Conservation (phyloP, 2,113 vertebrate species). For the Otus sunia region DNA sequence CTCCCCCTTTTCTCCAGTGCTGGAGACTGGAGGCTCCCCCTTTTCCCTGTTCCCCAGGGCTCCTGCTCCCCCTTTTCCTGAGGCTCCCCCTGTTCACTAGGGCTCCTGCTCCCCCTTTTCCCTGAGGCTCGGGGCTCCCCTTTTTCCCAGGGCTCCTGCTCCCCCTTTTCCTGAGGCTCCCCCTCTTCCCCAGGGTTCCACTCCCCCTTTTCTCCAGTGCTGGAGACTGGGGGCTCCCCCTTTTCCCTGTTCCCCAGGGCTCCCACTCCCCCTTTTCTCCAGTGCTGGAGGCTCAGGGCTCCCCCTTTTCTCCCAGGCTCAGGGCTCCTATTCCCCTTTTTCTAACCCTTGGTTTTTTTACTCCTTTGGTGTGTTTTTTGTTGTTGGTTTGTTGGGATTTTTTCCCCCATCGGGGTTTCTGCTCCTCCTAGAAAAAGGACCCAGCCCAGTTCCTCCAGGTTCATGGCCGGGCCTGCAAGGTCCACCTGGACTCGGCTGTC, state of each 20-base stretch:
- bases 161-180: neutral
- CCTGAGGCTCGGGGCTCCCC: neutral
- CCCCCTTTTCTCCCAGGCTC: neutral
- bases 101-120: neutral
- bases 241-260: too few species aligned
- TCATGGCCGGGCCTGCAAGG: slow-evolving; percentile 92
- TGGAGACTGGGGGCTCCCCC: too few species aligned
- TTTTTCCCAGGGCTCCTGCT: neutral
- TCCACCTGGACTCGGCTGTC: slow-evolving; percentile 91
- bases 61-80: too few species aligned
- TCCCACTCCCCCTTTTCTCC: neutral
- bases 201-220: too few species aligned
- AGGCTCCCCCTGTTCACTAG: too few species aligned
- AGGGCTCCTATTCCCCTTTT: neutral
- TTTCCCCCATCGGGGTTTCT: neutral
- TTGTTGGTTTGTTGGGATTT: neutral
- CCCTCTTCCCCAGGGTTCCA: too few species aligned
- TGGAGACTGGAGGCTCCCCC: too few species aligned
- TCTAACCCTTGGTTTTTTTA: neutral
- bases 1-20: too few species aligned
- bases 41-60: too few species aligned
- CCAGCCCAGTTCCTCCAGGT: slow-evolving; percentile 96
- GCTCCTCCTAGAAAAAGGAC: slow-evolving; percentile 86
- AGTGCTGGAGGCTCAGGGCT: neutral
- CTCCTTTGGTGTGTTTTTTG: neutral